Conservation (phyloP, 1,140 invertebrate species). For the Xylocopa sonorina region DNA sequence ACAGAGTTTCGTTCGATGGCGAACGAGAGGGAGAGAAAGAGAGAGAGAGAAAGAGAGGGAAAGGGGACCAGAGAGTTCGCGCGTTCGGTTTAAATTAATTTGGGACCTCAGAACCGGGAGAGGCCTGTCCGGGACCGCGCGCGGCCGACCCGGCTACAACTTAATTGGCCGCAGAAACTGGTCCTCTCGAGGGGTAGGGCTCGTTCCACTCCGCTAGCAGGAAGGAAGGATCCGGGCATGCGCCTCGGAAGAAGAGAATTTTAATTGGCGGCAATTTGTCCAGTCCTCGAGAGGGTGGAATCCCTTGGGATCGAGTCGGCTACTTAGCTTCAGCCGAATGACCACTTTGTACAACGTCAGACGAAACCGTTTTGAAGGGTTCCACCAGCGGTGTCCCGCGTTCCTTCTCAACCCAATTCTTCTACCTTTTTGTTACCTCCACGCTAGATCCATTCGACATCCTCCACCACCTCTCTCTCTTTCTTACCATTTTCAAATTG, state of each 20-base stretch:
- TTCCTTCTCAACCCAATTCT: not conserved
- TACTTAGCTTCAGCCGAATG: conserved; percentile 55
- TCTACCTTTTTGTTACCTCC: not conserved
- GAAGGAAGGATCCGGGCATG: conserved; percentile 35
- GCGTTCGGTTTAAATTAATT: conserved; percentile 54
- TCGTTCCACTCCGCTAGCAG: conserved; percentile 6
- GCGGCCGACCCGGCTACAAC: conserved; percentile 68
- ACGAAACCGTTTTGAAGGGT: conserved; percentile 8
- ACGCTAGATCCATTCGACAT: not conserved
- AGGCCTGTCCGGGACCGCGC: conserved; percentile 39
- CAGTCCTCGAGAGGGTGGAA: conserved; percentile 40
- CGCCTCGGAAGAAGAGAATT: conserved; percentile 73
- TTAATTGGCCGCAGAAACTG: conserved; percentile 80
- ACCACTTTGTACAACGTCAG: conserved; percentile 53
- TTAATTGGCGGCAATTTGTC: conserved; percentile 81
- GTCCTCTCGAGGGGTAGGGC: conserved; percentile 59
- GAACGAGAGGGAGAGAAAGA: too few species aligned
- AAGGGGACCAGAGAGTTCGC: conserved; percentile 8
- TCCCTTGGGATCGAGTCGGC: conserved; percentile 36
- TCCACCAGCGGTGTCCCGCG: conserved; percentile 23
- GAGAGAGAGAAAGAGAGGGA: too few species aligned
- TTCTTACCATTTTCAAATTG: not conserved
- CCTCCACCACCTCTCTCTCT: too few species aligned
- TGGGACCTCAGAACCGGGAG: conserved; percentile 42
- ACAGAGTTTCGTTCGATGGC: conserved; percentile 14